Base-by-base conservation (phyloP, 1,140 invertebrate species). In the Bicyclus anynana region DNA sequence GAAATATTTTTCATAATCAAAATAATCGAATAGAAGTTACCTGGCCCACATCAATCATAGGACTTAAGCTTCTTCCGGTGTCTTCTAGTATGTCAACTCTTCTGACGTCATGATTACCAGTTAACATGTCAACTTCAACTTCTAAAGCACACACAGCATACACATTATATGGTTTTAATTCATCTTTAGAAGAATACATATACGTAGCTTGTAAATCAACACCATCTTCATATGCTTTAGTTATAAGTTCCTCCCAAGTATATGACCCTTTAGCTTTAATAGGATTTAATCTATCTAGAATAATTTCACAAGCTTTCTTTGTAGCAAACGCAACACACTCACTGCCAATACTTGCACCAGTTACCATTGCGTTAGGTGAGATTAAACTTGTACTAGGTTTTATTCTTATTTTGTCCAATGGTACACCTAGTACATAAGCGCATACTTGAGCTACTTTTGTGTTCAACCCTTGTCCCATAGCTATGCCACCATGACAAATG, bases 391-490 rank as follows among this genome's bases (percentile, higher is more conserved):
- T 90, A 7, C 83, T 91, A n/a, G 93, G 90, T 77, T 94, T 94
- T 0, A 96, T 90, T 29, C 72, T 89, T 2, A 96, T 80, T 74
- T 91, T 88, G 1, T 92, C 90, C 16, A 95, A 59, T 33, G 93
- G 91, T 49, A 96, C 92, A 1, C 92, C 92, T 0, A 96, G 82
- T 12, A 90, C 91, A 66, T 93, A 90, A 6, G 95, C 95, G 51
- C 91, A 93, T 6, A 93, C 91, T 91, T 96, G 95, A 35, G 92
- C 92, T 2, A 93, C 91, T 92, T 95, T 90, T 0, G 92, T 93
- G 65, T 93, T 95, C 52, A 97, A 92, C 4, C 96, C 95, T 89
- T 97, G 96, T 2, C 96, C 96, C 80, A 94, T 94, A 90, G 97
- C 95, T 37, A 96, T 92, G 17, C 95, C 95, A 42, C 93, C 94